These are phyloP conservation scores for Carcharodon carcharias DNA, from an alignment of 2,797 vertebrate genomes.

Conservation along the genomic window DNA sequence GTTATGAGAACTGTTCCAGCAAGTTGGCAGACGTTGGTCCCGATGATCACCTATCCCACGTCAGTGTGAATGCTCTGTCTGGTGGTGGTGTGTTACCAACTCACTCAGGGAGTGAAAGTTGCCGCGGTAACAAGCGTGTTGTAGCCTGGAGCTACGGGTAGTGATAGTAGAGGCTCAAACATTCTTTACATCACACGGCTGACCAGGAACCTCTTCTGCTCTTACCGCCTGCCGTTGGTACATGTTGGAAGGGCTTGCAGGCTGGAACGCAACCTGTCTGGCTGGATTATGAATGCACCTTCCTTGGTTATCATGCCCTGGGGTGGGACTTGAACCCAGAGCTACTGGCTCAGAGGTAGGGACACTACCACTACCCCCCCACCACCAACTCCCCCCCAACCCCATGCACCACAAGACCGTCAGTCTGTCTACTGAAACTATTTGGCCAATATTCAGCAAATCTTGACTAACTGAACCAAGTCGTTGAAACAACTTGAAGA, in stretches of 20 bases:
- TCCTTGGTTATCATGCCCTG: no score
- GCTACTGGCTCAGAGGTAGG: no score
- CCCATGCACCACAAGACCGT: no score
- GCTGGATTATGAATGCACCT: no score
- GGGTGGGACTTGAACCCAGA: no score
- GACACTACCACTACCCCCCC: no score
- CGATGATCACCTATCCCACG: neutral
- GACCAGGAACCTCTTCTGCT: neutral
- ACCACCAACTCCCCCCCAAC: no score
- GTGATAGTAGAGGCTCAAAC: neutral
- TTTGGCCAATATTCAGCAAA: neutral
- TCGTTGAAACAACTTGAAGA: neutral
- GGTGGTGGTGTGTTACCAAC: no score
- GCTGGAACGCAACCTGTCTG: neutral
- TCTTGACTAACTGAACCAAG: neutral
- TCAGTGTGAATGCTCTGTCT: neutral
- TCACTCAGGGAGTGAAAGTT: neutral
- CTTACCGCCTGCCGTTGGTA: no score
- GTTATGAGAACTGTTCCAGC: neutral
- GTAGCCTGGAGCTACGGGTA: neutral
- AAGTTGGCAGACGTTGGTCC: neutral
- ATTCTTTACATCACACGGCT: neutral
- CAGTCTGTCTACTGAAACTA: neutral
- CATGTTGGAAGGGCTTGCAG: neutral
- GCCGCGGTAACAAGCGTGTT: neutral